Percentiles rank a stretch among this genome's conserved stretches.
Conservation (phyloP, 1,140 invertebrate species). For the Drosophila aff. region DNA sequence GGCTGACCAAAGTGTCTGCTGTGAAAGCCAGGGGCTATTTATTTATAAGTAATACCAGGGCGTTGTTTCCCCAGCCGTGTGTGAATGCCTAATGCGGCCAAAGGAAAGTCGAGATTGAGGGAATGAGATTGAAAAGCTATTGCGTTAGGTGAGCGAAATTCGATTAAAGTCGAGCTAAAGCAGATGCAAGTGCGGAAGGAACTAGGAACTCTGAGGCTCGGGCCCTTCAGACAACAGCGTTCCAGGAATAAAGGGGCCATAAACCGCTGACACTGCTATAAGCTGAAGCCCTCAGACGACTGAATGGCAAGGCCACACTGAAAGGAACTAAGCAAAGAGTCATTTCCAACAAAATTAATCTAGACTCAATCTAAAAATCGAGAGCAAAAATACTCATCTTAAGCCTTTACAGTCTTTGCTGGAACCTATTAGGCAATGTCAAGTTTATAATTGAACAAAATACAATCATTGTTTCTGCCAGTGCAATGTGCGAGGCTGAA, state of each 20-base stretch:
- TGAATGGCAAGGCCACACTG: constrained; percentile 14
- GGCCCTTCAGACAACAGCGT: constrained; percentile 5
- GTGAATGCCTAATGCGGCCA: constrained; percentile 35
- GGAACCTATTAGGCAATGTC: too few species aligned
- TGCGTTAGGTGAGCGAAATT: constrained; percentile 19
- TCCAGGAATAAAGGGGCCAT: constrained; percentile 34
- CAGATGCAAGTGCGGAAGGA: constrained; percentile 17
- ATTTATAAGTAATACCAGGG: constrained; percentile 49
- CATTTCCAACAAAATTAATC: too few species aligned
- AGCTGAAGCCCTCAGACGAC: constrained; percentile 5
- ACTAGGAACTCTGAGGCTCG: not conserved
- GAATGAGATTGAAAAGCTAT: constrained; percentile 31
- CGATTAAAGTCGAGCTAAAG: constrained; percentile 40
- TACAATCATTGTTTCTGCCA: not conserved
- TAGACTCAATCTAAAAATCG: too few species aligned
- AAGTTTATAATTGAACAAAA: too few species aligned
- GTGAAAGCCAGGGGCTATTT: constrained; percentile 49
- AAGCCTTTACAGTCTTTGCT: too few species aligned
- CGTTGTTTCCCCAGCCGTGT: constrained; percentile 19
- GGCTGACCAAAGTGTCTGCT: constrained; percentile 54
- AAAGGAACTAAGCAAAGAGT: not conserved
- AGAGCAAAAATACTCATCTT: not conserved
- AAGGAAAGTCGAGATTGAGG: constrained; percentile 7
- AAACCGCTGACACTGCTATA: constrained; percentile 48
- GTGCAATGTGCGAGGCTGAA: constrained; percentile 1